Percentiles rank a stretch among this genome's conserved stretches.
phyloP scores from a whole-genome alignment of 2,888 invertebrate species.

The Poecilobothrus nobilitatus region DNA sequence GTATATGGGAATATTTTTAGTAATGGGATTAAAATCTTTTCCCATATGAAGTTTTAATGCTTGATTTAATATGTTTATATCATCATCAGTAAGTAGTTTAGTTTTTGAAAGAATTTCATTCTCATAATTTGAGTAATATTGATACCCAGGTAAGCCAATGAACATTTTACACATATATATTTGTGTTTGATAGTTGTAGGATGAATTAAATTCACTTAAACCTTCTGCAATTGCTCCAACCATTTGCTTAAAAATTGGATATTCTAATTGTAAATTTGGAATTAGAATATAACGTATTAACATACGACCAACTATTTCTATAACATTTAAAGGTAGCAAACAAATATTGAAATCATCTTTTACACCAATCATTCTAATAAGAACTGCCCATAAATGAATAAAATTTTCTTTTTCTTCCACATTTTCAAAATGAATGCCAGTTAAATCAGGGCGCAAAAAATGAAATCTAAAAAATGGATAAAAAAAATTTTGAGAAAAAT shows the following conservation, averaged over 20 bases:
- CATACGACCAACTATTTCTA: slow-evolving; percentile 7
- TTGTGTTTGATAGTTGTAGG: background rate
- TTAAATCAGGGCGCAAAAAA: slow-evolving; percentile 1
- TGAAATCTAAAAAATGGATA: slow-evolving; percentile 2
- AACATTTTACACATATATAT: slow-evolving; percentile 1
- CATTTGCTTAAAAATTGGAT: background rate
- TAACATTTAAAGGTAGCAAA: background rate
- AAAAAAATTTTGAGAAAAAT: too few relatives aligned
- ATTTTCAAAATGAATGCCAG: background rate
- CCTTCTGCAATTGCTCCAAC: background rate
- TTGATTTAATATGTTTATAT: background rate
- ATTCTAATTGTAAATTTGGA: slow-evolving; percentile 10
- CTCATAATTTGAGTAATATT: slow-evolving; percentile 5
- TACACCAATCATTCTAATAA: slow-evolving; percentile 11
- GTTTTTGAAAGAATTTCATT: background rate
- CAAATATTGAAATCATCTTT: slow-evolving; percentile 15
- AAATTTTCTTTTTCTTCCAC: slow-evolving; percentile 12
- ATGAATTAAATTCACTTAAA: background rate
- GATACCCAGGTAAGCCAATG: slow-evolving; percentile 12
- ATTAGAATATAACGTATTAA: slow-evolving; percentile 12
- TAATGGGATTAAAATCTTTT: background rate
- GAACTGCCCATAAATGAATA: slow-evolving; percentile 15
- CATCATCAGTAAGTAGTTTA: background rate
- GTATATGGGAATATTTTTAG: background rate
- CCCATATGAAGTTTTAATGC: background rate